Evolutionary conservation across 2,797 vertebrate genomes (phyloP).

Genomic region (Catostomus latipinnis): DNA sequence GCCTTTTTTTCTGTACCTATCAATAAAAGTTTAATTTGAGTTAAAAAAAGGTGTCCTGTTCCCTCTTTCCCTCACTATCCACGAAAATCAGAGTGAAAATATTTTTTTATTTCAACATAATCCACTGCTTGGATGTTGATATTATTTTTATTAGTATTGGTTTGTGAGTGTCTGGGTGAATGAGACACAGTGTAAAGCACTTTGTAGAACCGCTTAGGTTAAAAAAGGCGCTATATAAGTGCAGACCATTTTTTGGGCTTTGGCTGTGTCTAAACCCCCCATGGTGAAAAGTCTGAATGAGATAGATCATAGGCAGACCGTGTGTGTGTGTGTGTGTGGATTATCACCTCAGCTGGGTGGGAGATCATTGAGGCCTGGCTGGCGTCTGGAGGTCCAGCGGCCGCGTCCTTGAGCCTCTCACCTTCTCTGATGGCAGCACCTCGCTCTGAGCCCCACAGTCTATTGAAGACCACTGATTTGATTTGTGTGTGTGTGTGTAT

Average conservation of each 20-base stretch:
- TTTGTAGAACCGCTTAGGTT: no score
- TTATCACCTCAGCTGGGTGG: constrained; percentile 19
- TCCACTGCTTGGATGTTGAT: background rate
- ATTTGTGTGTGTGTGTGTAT: constrained; percentile 36
- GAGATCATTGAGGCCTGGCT: constrained; percentile 26
- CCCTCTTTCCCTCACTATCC: background rate
- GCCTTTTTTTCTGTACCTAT: background rate
- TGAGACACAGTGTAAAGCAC: no score
- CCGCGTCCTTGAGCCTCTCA: constrained; percentile 48
- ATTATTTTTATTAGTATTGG: no score
- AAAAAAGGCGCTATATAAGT: no score
- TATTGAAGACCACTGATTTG: constrained; percentile 36
- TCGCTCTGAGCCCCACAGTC: constrained; percentile 10
- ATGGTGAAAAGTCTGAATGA: background rate
- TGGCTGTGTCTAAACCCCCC: background rate
- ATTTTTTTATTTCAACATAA: background rate
- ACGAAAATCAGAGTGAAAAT: background rate
- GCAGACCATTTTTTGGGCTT: constrained; percentile 4
- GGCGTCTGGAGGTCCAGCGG: constrained; percentile 20
- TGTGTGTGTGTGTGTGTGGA: constrained; percentile 19
- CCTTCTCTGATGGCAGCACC: constrained; percentile 11
- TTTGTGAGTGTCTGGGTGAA: no score
- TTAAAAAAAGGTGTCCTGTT: background rate
- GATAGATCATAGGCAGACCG: constrained; percentile 3
- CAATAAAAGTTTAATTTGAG: background rate